phyloP scores from a whole-genome alignment of 2,113 vertebrate species.

The Rhagologus leucostigma region DNA sequence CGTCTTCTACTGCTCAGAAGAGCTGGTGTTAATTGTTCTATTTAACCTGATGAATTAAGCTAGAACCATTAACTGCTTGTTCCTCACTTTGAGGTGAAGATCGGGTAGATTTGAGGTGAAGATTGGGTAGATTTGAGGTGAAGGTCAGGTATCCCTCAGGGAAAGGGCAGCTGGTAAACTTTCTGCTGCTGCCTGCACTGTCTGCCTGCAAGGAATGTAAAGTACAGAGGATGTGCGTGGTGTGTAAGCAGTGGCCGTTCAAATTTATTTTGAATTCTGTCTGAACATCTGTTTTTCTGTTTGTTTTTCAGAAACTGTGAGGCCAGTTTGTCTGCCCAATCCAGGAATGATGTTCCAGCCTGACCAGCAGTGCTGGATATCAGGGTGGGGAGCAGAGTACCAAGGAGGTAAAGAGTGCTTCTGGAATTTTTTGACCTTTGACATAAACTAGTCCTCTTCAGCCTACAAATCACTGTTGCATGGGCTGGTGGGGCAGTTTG shows the following conservation, averaged over 20 bases:
- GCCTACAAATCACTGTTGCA: accelerated
- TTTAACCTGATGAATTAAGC: not conserved
- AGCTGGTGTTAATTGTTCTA: not conserved
- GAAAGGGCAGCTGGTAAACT: not conserved
- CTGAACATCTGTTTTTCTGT: not conserved
- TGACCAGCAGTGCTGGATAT: conserved; percentile 70
- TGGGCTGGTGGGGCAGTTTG: not conserved
- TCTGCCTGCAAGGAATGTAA: not conserved
- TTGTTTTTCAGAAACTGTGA: conserved; percentile 46
- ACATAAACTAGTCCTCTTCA: not conserved
- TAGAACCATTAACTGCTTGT: not conserved
- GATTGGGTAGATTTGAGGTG: not conserved
- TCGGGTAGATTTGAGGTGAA: not conserved
- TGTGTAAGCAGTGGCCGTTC: not conserved
- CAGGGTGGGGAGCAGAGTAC: conserved; percentile 76
- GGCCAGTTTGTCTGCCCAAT: conserved; percentile 77
- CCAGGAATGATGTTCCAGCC: conserved; percentile 66
- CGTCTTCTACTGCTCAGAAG: not conserved
- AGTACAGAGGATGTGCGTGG: not conserved
- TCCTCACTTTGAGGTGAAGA: not conserved
- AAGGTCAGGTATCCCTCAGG: not conserved
- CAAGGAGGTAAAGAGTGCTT: conserved; percentile 70
- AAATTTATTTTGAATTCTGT: not conserved
- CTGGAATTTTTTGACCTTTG: not conserved
- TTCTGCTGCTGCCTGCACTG: not conserved